Evolutionary conservation across 2,888 invertebrate genomes (phyloP), one percentile per base, ranked within the genome.

Genomic region (Biston betularia): DNA sequence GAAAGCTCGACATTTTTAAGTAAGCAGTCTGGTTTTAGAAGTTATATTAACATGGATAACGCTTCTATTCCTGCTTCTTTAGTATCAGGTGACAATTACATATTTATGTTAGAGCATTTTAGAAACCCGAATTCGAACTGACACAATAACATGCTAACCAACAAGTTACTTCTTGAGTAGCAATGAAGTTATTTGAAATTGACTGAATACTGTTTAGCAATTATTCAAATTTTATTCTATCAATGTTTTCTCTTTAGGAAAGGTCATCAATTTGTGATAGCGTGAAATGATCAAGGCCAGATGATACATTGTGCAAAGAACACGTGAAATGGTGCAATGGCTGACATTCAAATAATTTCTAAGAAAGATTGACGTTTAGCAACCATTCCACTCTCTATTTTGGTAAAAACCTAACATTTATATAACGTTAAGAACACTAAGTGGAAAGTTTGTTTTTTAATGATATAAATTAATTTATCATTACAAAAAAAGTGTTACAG

Each of bases 1-100:
- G 84, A 89, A 89, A 90, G 87, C 69, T 81, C 86, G 85, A 91
- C 91, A 90, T 84, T 89, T 90, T 90, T 91, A 89, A 88, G 83
- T 87, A 87, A 87, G 87, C 88, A 90, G 87, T 88, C 72, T 73
- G 73, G 70, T 65, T 74, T 69, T 64, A n/a, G 67, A 60, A 83
- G 42, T 64, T 65, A 79, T 77, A 24, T 75, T 82, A 82, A 78
- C 50, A 62, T 80, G 83, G 85, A 86, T 68, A 67, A 33, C 57
- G 5, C 50, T 10, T 44, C 35, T 10, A 12, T 53, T 52, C 11
- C 24, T 35, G n/a, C 44, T n/a, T 38, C 48, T 4, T 8, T 12
- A 35, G 35, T 35, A 35, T 7, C 35, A 35, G 4, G 35, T 35
- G 35, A 35, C 35, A 35, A 4, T 35, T 7, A 35, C 5, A 35